Evolutionary conservation across 2,113 vertebrate species (phyloP).

Genomic region (Maccullochella peelii): DNA sequence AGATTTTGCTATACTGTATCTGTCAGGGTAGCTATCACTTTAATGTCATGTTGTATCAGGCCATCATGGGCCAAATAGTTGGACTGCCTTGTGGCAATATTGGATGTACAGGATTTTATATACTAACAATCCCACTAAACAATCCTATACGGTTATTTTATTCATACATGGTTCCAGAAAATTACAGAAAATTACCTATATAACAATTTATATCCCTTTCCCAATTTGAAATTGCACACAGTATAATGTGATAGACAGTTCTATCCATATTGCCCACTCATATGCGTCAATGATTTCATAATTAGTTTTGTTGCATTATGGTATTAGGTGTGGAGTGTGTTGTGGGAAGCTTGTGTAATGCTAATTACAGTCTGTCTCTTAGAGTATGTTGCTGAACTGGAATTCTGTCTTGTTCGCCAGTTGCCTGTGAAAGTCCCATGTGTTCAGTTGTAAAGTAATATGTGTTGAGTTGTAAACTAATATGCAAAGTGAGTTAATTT

Average conservation of each 20-base stretch:
- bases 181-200: not conserved
- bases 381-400: conserved; percentile 70
- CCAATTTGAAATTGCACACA: not conserved
- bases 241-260: not conserved
- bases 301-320: not conserved
- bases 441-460: conserved; percentile 55
- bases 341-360: not conserved
- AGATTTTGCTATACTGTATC: not conserved
- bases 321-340: not conserved
- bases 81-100: not conserved
- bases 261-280: not conserved
- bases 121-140: too few species aligned
- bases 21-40: not conserved
- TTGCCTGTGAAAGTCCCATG: conserved; percentile 17
- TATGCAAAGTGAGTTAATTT: conserved; percentile 47
- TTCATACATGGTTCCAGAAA: too few species aligned
- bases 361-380: not conserved
- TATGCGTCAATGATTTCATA: not conserved
- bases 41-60: not conserved
- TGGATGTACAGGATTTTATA: not conserved
- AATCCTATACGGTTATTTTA: not conserved
- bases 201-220: not conserved
- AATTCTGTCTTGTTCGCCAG: conserved; percentile 19
- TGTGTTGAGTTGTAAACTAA: conserved; percentile 45
- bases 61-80: not conserved